Evolutionary conservation across 1,140 invertebrate species (phyloP).

Genomic region (Megalonaias nervosa): DNA sequence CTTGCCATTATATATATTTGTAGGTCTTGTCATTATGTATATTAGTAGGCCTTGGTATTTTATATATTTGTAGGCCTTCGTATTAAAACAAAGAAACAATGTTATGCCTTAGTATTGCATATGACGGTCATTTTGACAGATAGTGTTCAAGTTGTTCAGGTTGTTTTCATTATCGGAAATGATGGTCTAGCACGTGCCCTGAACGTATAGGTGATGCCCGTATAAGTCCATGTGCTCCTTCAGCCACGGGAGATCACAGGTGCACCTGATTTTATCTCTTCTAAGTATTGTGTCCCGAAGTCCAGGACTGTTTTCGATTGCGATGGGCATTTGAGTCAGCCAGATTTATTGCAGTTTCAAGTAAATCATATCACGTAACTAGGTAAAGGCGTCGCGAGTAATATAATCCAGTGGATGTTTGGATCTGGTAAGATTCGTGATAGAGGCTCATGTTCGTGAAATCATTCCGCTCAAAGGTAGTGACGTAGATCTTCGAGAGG

Average conservation of each 20-base stretch:
- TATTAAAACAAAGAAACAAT: too few relatives aligned
- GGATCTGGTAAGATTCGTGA: conserved; percentile 12
- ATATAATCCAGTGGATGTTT: conserved; percentile 27
- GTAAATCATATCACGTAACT: too few relatives aligned
- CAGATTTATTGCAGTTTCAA: too few relatives aligned
- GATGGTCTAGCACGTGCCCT: conserved; percentile 29
- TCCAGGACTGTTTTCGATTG: too few relatives aligned
- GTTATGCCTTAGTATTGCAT: too few relatives aligned
- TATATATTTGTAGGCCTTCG: too few relatives aligned
- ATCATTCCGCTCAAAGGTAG: conserved; percentile 34
- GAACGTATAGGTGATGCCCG: neutral
- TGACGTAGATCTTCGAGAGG: conserved; percentile 19
- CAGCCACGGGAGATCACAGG: conserved; percentile 24
- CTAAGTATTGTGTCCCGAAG: neutral
- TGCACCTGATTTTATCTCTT: conserved; percentile 23
- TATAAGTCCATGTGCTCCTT: conserved; percentile 20
- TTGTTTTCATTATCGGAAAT: conserved; percentile 4
- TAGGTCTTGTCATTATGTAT: too few relatives aligned
- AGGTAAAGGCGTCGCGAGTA: conserved; percentile 21
- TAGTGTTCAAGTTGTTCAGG: neutral
- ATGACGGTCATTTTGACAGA: neutral
- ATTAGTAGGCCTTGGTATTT: too few relatives aligned
- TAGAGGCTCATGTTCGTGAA: conserved; percentile 18
- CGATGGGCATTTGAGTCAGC: too few relatives aligned
- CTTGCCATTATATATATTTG: too few relatives aligned